Conservation (phyloP, 92 coral and sea anemone species). For the Siderastrea radians region DNA sequence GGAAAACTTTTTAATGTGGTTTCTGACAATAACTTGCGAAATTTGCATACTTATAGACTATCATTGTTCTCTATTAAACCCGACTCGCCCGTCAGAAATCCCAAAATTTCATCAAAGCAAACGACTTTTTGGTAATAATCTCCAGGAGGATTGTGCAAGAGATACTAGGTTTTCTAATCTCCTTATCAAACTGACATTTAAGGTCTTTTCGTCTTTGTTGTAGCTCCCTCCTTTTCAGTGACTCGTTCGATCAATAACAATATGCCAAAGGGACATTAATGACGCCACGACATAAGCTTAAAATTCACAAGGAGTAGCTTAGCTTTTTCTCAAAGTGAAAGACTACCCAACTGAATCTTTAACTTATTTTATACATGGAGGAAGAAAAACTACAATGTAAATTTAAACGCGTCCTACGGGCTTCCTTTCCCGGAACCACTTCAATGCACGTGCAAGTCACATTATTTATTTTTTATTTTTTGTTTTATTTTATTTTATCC, state of each 20-base stretch:
- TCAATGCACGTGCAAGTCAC: too few relatives aligned
- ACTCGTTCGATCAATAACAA: neutral
- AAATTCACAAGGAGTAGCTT: neutral
- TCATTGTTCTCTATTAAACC: neutral
- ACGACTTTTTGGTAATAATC: neutral
- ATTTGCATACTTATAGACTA: neutral
- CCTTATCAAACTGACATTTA: neutral
- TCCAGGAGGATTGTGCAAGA: neutral
- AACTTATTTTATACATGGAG: neutral
- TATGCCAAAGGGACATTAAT: neutral
- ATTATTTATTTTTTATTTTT: too few relatives aligned
- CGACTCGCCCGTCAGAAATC: neutral
- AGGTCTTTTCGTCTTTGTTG: neutral
- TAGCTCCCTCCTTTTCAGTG: neutral
- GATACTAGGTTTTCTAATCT: neutral
- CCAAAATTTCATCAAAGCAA: neutral
- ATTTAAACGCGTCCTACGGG: too few relatives aligned
- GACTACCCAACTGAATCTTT: neutral
- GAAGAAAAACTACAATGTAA: neutral
- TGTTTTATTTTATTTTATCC: too few relatives aligned
- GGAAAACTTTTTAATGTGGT: constrained; percentile 3
- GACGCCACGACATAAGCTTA: neutral
- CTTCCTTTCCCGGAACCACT: too few relatives aligned
- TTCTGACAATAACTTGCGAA: neutral
- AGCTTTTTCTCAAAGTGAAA: neutral